Base-by-base conservation (phyloP, 2,797 vertebrate species). In the Echiichthys vipera region DNA sequence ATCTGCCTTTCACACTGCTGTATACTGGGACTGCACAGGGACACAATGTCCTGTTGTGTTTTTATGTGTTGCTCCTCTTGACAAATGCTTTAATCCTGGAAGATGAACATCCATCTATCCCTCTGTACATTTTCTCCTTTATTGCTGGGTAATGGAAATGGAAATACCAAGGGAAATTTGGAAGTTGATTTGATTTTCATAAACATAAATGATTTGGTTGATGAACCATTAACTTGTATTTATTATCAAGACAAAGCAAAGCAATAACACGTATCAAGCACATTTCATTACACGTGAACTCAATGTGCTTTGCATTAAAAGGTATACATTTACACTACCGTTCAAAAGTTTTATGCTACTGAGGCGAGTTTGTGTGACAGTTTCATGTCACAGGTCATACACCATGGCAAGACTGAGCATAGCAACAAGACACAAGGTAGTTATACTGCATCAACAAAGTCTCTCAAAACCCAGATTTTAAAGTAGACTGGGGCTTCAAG, bases 11-110 rank as follows among this genome's bases (percentile, higher is more conserved):
- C 64, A 67, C 72, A 69, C 59, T 73, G 81, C 65, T 82, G 54
- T 82, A 56, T 47, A 73, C 75, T 59, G 71, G 64, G 51, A 69
- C 71, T 61, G 76, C 55, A 49, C 45, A 40, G 71, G 83, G 74
- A 84, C 81, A 78, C 59, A 49, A 51, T 82, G 83, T 89, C 70
- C 87, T 88, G 79, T 81, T 80, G 58, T 56, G 82, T 66, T 63
- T 77, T 78, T 56, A 83, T 82, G 71, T 78, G 80, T 78, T 24
- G 14, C 62, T 73, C 69, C 71, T 74, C 65, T 69, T 74, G 81
- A 80, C 65, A 90, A 88, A 89, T 81, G 83, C 85, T 88, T 85
- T 91, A 83, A 86, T 71, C 84, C 51, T 81, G 75, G 72, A 80
- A 69, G 77, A 82, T 86, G 80, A 88, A 74, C 76, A 74, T 74